Evolutionary conservation across 2,113 vertebrate species (phyloP), one percentile per base, ranked within the genome.

Genomic region (Cathartes aura): DNA sequence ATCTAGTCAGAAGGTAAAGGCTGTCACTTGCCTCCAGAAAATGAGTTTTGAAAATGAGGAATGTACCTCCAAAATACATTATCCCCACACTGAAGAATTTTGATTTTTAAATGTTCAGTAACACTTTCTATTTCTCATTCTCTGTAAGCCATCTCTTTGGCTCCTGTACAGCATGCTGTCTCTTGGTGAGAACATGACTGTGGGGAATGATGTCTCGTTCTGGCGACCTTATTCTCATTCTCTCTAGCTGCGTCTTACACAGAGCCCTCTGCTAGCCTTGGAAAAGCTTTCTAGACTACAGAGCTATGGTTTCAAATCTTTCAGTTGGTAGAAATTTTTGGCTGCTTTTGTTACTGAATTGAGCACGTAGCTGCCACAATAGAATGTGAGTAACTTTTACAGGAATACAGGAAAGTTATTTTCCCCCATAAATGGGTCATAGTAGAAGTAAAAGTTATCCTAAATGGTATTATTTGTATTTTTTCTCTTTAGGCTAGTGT

Each of bases 341-440:
- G 15, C 60, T 63, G 47, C 38, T 55, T 91, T 91, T 79, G 17
- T 63, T 92, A 36, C 2, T 47, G 58, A 55, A 47, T 43, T 45
- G n/a, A 50, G 29, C 8, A 23, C 0, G 2, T 26, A 68, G 29
- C 34, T 93, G 21, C 27, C 18, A 19, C 1, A 0, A 11, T 8
- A 45, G 52, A 70, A 26, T 15, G 11, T 22, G 29, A 79, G 26
- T 36, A 30, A 26, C 24, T 62, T 83, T 43, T 75, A n/a, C 74
- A 81, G 48, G 36, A 92, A 27, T 60, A 55, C 3, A 10, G 6
- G 16, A 9, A 79, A 70, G 13, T 43, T 73, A 23, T 58, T 64
- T 79, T 68, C 30, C 20, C 10, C 7, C 16, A 0, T 19, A 52
- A 64, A 6, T 32, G 10, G 42, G 12, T 73, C 58, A 43, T 12